A percentile compares a stretch with the other conserved stretches of the same genome.
Evolutionary conservation across 2,797 vertebrate genomes (phyloP).

Genomic region (Heterohyrax brucei): DNA sequence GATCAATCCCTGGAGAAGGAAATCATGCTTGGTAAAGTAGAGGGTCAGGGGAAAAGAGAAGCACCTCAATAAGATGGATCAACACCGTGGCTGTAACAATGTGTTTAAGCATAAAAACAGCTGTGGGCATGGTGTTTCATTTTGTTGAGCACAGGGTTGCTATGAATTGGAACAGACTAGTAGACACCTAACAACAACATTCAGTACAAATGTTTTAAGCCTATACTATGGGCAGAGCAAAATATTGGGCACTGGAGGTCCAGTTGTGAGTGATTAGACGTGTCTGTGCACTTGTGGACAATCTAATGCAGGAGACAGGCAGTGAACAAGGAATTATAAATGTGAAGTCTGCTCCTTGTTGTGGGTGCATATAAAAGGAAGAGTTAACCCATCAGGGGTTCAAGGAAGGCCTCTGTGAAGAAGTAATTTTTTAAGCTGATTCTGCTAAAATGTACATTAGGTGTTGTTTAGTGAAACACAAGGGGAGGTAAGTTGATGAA

Average conservation of each 20-base stretch:
- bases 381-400: neutral
- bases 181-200: too few species aligned
- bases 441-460: neutral
- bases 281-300: neutral
- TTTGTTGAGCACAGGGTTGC: too few species aligned
- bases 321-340: neutral
- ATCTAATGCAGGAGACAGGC: neutral
- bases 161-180: too few species aligned
- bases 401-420: neutral
- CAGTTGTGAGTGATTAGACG: neutral
- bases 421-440: neutral
- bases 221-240: neutral
- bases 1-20: too few species aligned
- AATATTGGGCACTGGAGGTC: neutral
- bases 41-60: too few species aligned
- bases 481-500: neutral
- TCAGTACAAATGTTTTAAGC: neutral
- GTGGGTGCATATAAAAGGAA: neutral
- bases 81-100: too few species aligned
- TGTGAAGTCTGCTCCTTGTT: neutral
- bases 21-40: too few species aligned
- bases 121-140: too few species aligned
- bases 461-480: neutral
- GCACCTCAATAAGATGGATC: too few species aligned
- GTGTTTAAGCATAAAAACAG: too few species aligned